Conservation (phyloP, 1,140 invertebrate genomes). For the Apocrypta bakeri region DNA sequence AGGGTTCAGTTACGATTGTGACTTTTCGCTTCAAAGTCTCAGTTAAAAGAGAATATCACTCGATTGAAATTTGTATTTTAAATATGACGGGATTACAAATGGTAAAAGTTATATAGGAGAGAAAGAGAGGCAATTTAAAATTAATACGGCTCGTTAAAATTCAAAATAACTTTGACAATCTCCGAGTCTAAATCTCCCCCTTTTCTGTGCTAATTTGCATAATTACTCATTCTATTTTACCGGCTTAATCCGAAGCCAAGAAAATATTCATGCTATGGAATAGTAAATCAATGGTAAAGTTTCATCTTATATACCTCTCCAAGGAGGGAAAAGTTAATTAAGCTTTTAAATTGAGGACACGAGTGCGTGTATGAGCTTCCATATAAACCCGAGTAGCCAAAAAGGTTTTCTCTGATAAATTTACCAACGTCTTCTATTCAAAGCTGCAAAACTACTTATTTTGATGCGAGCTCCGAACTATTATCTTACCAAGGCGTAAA, state of each 20-base stretch:
- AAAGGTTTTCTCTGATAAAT: not conserved
- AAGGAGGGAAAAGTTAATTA: constrained; percentile 2
- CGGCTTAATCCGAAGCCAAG: not conserved
- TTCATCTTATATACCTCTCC: not conserved
- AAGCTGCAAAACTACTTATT: not conserved
- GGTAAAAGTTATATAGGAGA: not conserved
- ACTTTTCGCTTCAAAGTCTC: not conserved
- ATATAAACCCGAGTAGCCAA: no score
- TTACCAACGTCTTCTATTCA: not conserved
- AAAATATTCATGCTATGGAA: constrained; percentile 12
- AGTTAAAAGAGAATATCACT: not conserved
- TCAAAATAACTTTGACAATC: constrained; percentile 20
- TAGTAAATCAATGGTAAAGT: constrained; percentile 2
- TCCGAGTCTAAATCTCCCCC: not conserved
- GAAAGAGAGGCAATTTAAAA: not conserved
- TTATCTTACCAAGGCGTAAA: not conserved
- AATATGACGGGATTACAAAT: not conserved
- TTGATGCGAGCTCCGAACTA: not conserved
- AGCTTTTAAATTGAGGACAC: not conserved
- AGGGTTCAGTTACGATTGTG: not conserved
- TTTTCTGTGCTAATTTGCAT: not conserved
- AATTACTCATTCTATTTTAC: constrained; percentile 16
- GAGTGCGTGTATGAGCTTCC: not conserved
- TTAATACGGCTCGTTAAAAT: constrained; percentile 8
- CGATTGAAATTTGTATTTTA: not conserved